A percentile compares a stretch with the other conserved stretches of the same genome.
Conservation (phyloP, 1,140 invertebrate genomes). For the Paraescarpia echinospica region DNA sequence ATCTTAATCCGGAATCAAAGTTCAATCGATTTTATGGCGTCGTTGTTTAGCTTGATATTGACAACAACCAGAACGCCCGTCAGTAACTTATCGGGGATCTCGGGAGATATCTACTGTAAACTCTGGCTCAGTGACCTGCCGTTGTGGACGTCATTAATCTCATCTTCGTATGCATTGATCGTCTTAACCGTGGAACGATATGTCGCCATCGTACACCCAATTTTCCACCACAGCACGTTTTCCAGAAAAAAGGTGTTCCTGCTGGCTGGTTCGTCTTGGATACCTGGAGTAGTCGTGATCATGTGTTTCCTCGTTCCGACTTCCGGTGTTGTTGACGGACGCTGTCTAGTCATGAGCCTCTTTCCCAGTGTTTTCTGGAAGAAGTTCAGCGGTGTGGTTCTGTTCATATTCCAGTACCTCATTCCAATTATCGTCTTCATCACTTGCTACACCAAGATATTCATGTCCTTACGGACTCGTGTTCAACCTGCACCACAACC, state of each 20-base stretch:
- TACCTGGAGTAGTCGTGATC: background rate
- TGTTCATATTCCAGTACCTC: constrained; percentile 22
- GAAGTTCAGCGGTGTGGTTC: constrained; percentile 15
- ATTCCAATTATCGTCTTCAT: constrained; percentile 17
- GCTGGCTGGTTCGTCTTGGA: constrained; percentile 5
- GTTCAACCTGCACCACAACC: background rate
- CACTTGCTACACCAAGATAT: constrained; percentile 21
- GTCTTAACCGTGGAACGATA: constrained; percentile 27
- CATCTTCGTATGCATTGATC: constrained; percentile 20
- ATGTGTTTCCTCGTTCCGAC: constrained; percentile 20
- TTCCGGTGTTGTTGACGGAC: constrained; percentile 12
- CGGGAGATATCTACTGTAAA: constrained; percentile 14
- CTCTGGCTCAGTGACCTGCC: constrained; percentile 24
- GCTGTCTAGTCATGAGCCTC: constrained; percentile 15
- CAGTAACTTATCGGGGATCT: background rate
- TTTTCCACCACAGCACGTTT: constrained; percentile 26
- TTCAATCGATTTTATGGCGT: constrained; percentile 14
- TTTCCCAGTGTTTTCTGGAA: background rate
- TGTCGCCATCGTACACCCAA: constrained; percentile 29
- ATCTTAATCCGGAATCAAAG: constrained; percentile 18
- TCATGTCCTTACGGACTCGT: background rate
- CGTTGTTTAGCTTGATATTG: constrained; percentile 22
- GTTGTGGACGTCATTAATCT: constrained; percentile 23
- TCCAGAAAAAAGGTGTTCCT: background rate
- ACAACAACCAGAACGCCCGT: constrained; percentile 19